Percentiles rank a stretch among this genome's conserved stretches.
Conservation (phyloP, 2,797 vertebrate species). For the Scolopax bukidnonensis region DNA sequence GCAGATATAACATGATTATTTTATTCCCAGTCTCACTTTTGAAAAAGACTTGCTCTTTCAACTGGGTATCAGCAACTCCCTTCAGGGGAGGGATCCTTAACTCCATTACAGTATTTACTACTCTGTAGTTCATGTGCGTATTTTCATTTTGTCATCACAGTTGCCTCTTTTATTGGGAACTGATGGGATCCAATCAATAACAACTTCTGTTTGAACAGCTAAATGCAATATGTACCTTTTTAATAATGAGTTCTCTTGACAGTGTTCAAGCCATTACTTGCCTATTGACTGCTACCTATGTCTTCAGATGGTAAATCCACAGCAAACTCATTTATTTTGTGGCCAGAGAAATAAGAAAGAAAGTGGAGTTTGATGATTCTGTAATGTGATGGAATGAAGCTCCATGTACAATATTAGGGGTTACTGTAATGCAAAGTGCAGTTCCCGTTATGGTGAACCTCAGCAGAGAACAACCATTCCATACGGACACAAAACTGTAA, state of each 20-base stretch:
- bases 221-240: conserved; percentile 65
- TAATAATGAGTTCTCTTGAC: conserved; percentile 65
- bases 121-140: background rate
- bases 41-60: conserved; percentile 42
- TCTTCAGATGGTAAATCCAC: conserved; percentile 58
- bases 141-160: conserved; percentile 33
- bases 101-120: conserved; percentile 38
- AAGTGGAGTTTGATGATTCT: background rate
- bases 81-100: background rate
- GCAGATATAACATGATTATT: conserved; percentile 59
- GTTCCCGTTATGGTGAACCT: conserved; percentile 3
- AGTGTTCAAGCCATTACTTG: conserved; percentile 53
- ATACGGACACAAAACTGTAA: background rate
- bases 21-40: conserved; percentile 60
- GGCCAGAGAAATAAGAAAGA: conserved; percentile 21
- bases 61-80: conserved; percentile 18
- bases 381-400: background rate
- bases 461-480: background rate
- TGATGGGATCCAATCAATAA: conserved; percentile 45
- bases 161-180: conserved; percentile 52
- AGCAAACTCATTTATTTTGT: conserved; percentile 50
- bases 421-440: background rate
- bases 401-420: background rate
- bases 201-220: conserved; percentile 63
- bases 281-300: conserved; percentile 51